phyloP scores from a whole-genome alignment of 2,113 vertebrate species.

The Plestiodon gilberti region DNA sequence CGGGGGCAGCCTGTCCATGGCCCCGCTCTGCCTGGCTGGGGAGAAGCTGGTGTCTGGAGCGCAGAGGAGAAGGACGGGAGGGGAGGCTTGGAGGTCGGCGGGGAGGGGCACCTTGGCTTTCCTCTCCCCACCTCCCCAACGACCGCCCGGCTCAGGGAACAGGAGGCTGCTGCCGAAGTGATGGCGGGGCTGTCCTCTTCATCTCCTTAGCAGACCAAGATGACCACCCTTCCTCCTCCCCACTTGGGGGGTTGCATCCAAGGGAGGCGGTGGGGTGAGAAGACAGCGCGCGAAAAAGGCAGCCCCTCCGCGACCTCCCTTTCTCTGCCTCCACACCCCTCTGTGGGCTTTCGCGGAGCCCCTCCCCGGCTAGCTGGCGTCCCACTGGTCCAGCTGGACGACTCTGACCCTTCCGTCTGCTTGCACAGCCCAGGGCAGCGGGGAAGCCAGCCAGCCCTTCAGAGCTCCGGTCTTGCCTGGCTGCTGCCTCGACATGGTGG shows the following conservation, averaged over 20 bases:
- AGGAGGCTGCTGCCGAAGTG: conserved; percentile 36
- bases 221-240: conserved; percentile 41
- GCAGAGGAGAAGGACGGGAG: neutral
- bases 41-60: conserved; percentile 11
- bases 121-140: conserved; percentile 15
- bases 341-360: neutral
- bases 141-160: conserved; percentile 40
- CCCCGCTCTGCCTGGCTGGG: conserved; percentile 14
- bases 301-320: no score
- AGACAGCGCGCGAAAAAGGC: neutral
- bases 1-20: conserved; percentile 94
- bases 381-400: neutral
- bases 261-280: neutral
- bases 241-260: conserved; percentile 54
- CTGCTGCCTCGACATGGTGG: neutral
- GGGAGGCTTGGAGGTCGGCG: conserved; percentile 29
- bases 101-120: neutral
- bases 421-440: neutral
- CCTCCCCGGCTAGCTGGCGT: neutral
- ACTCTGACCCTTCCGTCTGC: neutral
- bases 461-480: neutral
- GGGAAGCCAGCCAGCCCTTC: neutral
- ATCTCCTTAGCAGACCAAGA: conserved; percentile 58
- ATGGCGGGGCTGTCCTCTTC: neutral
- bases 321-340: no score